Evolutionary conservation across 2,113 vertebrate genomes (phyloP), one percentile per base, ranked within the genome.

Genomic region (Machaerirhynchus nigripectus): DNA sequence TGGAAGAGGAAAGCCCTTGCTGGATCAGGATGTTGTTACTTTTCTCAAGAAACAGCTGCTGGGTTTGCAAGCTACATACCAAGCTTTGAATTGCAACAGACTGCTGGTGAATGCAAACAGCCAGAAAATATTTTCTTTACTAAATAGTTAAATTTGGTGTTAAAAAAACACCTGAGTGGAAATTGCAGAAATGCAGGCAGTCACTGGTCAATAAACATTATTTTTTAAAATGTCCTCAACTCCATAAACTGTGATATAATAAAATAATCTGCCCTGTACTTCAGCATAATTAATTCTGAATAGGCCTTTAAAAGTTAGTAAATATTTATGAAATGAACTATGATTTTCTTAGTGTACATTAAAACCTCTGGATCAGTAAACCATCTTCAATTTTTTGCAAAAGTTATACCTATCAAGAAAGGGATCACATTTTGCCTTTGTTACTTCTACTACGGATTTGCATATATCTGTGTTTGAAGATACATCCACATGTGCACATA

Each of bases 251-350:
- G 44, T 74, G 52, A 76, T 59, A 78, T 28, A 83, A 74, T 39
- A 55, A 93, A 95, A 94, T 5, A 78, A 49, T 35, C 56, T 92
- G 64, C 30, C 47, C 64, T 80, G 37, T 67, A 57, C 47, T 92
- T 85, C 71, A 88, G 65, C 42, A 47, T 31, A 91, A 95, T 94
- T 92, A 82, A 84, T 63, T 84, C 37, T 61, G 47, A 78, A 87
- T 24, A 83, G 33, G 37, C 35, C 49, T 71, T 75, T 2, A 31
- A 84, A 94, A 93, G 37, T 88, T 75, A 64, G 63, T 35, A 93
- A 94, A 87, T 87, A 90, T 80, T 93, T 94, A 87, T 46, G 27
- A 87, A 90, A 92, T 84, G 2, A 90, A 88, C 74, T 30, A 4
- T 28, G 26, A 81, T 89, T 87, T 91, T 84, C 50, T 56, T 27